phyloP scores from a whole-genome alignment of 2,797 vertebrate genomes.

The Mycteria americana region DNA sequence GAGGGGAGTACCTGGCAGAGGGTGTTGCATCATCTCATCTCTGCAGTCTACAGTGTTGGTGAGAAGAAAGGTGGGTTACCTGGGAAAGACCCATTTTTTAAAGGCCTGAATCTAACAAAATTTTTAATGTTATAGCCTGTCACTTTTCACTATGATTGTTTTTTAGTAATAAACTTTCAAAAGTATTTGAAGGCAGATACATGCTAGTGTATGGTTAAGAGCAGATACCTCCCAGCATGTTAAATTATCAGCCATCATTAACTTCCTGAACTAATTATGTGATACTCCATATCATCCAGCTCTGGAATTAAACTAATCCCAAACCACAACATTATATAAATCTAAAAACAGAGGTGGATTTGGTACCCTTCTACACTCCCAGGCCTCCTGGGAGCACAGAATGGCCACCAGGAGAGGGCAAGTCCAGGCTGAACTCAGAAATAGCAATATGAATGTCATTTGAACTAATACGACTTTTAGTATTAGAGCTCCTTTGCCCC shows the following conservation, averaged over 20 bases:
- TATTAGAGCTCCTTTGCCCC: background rate
- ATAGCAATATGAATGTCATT: background rate
- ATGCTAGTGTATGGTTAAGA: background rate
- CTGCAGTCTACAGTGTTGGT: background rate
- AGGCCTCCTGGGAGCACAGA: background rate
- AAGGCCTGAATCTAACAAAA: background rate
- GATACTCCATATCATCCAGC: background rate
- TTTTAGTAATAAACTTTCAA: background rate
- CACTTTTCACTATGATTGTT: background rate
- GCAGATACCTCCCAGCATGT: background rate
- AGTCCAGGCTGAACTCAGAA: background rate
- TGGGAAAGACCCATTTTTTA: background rate
- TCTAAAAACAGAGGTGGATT: background rate
- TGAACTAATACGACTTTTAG: background rate
- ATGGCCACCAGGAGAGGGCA: background rate
- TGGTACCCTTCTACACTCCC: background rate
- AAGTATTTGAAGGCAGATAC: background rate
- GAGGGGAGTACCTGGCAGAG: background rate
- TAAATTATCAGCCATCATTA: background rate
- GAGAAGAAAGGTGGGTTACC: background rate
- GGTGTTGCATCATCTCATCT: fast-evolving
- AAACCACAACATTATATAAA: background rate
- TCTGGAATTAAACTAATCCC: background rate
- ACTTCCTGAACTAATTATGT: background rate
- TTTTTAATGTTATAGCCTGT: background rate